These are phyloP conservation scores for Xestia sexstrigata DNA, from an alignment of 2,888 invertebrate genomes.

Conservation along the genomic window DNA sequence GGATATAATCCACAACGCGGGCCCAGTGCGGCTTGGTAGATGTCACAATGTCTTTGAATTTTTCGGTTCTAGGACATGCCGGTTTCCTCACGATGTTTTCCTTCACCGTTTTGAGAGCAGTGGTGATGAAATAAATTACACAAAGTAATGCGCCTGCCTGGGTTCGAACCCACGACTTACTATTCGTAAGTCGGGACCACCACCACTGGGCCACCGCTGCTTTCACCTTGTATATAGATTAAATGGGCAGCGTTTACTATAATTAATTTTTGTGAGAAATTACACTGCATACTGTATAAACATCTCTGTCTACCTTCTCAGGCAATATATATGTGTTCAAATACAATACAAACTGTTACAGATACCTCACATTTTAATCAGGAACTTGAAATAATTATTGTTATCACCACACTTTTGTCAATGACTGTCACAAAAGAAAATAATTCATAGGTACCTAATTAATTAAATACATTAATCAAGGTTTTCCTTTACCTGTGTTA, in stretches of 20 bases:
- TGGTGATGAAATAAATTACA: no score
- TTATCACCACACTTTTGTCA: conserved; percentile 6
- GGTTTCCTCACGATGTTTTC: no score
- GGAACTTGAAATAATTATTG: conserved; percentile 2
- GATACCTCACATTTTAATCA: conserved; percentile 10
- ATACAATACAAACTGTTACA: neutral
- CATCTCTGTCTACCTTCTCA: neutral
- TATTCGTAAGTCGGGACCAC: no score
- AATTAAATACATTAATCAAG: neutral
- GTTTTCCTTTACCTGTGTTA: conserved; percentile 92
- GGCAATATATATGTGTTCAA: neutral
- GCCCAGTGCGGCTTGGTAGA: no score
- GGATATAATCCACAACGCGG: no score
- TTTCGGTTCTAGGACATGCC: no score
- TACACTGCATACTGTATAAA: neutral
- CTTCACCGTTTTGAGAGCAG: no score
- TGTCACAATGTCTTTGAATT: no score
- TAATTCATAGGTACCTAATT: conserved; percentile 3
- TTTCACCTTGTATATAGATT: neutral
- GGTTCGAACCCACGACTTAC: no score
- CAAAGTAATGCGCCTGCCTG: no score
- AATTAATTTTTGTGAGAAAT: neutral
- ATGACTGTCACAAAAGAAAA: conserved; percentile 1
- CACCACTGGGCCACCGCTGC: no score
- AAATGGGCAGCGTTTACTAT: neutral